These are phyloP conservation scores for Cyclargus thomasi DNA, from an alignment of 1,140 invertebrate species.

Conservation along the genomic window DNA sequence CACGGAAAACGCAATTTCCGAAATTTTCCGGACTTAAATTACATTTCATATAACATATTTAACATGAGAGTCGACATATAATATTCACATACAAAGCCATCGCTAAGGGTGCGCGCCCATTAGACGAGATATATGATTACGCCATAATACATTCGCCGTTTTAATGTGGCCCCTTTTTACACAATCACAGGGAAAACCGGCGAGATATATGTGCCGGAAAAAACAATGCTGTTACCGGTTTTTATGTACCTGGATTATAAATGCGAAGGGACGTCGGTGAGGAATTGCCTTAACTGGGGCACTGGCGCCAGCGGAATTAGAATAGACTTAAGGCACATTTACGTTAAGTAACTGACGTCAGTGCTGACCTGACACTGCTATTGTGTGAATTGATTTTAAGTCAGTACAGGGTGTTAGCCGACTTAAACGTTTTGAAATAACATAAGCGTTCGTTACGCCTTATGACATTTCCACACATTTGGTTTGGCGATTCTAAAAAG, in stretches of 20 bases:
- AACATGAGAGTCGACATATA: background rate
- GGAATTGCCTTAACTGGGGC: background rate
- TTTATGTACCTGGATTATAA: conserved; percentile 3
- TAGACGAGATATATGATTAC: background rate
- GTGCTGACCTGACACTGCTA: too few species aligned
- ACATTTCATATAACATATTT: background rate
- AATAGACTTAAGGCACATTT: too few species aligned
- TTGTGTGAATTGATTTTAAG: background rate
- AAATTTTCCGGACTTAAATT: background rate
- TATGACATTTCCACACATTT: too few species aligned
- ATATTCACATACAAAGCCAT: background rate
- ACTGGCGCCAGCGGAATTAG: too few species aligned
- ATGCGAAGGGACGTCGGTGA: background rate
- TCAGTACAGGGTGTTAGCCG: too few species aligned
- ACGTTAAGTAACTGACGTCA: too few species aligned
- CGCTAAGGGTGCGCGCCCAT: background rate
- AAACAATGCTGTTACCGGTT: background rate
- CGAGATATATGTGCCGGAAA: background rate
- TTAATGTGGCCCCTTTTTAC: conserved; percentile 1
- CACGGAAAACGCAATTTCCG: too few species aligned
- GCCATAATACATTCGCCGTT: background rate
- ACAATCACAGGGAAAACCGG: background rate
- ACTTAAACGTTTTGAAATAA: too few species aligned
- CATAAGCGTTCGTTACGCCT: too few species aligned
- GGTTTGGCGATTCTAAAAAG: too few species aligned